Percentiles rank a stretch among this genome's conserved stretches.
phyloP scores from a whole-genome alignment of 2,113 vertebrate species.

The Bothrops jararaca region DNA sequence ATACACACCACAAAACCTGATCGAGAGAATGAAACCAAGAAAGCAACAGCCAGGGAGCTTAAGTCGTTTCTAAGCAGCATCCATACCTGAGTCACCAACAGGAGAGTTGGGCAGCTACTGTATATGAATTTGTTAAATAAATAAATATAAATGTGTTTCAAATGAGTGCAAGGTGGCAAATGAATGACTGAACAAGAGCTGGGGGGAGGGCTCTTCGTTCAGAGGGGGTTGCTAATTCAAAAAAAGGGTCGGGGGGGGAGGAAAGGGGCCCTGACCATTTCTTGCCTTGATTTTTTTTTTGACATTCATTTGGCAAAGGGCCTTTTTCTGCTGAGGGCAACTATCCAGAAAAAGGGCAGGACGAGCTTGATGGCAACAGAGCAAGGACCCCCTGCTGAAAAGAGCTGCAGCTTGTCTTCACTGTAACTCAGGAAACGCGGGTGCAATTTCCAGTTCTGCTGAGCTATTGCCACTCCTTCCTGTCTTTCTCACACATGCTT shows the following conservation, averaged over 20 bases:
- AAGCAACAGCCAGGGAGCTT: neutral
- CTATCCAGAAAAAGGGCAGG: neutral
- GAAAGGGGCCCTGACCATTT: neutral
- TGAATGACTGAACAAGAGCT: neutral
- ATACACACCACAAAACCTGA: neutral
- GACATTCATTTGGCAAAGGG: neutral
- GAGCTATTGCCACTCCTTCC: neutral
- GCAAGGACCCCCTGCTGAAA: neutral
- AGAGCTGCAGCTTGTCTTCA: neutral
- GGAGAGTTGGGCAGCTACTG: neutral
- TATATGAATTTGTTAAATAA: neutral
- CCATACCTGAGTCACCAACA: too few species aligned
- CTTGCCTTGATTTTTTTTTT: neutral
- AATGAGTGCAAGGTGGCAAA: neutral
- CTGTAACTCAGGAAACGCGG: neutral
- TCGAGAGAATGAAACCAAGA: neutral
- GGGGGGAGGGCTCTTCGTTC: neutral
- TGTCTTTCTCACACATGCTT: neutral
- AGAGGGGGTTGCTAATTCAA: neutral
- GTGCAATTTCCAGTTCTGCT: neutral
- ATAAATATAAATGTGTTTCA: neutral
- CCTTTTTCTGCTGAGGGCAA: neutral
- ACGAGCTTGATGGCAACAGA: too few species aligned
- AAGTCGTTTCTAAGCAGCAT: neutral
- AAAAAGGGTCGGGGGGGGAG: neutral